Percentiles rank a stretch among this genome's conserved stretches.
These are phyloP conservation scores for Rhabdomys pumilio DNA, from an alignment of 2,797 vertebrate species.

Conservation along the genomic window DNA sequence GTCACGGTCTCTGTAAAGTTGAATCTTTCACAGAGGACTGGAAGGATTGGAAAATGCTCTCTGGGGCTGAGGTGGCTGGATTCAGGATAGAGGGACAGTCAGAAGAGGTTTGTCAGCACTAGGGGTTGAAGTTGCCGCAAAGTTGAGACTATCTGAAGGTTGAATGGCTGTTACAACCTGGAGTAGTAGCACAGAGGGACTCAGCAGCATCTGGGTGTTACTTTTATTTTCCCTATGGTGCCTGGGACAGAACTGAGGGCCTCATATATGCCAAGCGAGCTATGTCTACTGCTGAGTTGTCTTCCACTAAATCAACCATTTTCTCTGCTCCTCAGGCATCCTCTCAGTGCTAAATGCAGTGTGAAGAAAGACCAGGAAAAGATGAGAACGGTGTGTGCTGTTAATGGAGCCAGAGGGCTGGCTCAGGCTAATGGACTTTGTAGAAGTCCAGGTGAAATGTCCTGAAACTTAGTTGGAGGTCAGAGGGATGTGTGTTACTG, in stretches of 20 bases:
- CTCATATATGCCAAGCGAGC: neutral
- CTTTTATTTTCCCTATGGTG: neutral
- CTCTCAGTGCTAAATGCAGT: conserved; percentile 56
- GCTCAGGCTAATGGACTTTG: conserved; percentile 80
- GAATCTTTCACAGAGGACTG: conserved; percentile 75
- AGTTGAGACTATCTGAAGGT: neutral
- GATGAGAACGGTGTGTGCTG: conserved; percentile 64
- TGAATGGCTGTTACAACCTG: neutral
- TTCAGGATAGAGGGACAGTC: neutral
- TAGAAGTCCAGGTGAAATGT: neutral
- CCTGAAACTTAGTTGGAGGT: conserved; percentile 58
- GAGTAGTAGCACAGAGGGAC: conserved; percentile 57
- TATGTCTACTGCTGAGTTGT: neutral
- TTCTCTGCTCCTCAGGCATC: neutral
- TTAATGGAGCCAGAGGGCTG: conserved; percentile 39
- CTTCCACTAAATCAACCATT: too few relatives aligned
- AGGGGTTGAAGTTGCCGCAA: conserved; percentile 39
- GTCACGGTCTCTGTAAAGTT: conserved; percentile 74
- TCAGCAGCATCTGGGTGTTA: conserved; percentile 41
- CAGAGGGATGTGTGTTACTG: conserved; percentile 11
- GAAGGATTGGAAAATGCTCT: conserved; percentile 57
- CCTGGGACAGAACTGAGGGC: neutral
- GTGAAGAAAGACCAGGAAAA: conserved; percentile 71
- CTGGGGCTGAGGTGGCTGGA: neutral
- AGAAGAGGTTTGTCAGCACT: neutral